Base-by-base conservation (phyloP, 1,140 invertebrate species). In the Drosophila lacertosa region DNA sequence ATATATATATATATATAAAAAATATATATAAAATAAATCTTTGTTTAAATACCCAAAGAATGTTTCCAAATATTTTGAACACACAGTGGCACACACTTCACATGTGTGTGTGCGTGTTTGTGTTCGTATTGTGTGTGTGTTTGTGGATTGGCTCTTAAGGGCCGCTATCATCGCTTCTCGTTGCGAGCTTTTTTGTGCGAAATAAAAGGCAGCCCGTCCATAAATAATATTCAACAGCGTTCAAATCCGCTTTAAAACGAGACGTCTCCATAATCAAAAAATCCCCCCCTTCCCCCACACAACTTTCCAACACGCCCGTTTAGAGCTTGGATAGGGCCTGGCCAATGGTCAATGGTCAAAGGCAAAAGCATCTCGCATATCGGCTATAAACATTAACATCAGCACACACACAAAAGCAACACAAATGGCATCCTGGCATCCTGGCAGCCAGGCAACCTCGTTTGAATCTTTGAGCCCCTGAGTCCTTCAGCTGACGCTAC, bases 31-130 rank as follows among this genome's bases (percentile, higher is more conserved):
- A 84, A 86, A 84, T 84, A 84, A 84, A 84, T 86, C 81, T 84
- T 86, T 84, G 81, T 84, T 84, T 84, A 84, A 84, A 84, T 84
- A 84, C 81, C 81, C 81, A 75, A 84, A 81, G 77, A 84, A 84
- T 84, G 81, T 84, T 84, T 67, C 80, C 72, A 84, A 84, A 84
- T 84, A 84, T 84, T 79, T 83, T 77, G 32, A 68, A 67, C 62
- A 47, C 59, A 55, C 59, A 62, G 22, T 39, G 50, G 62, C 60
- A 54, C 35, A 63, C 50, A 59, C 6, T 9, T 18, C 50, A 35
- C 40, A 50, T 42, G 35, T 11, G 26, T 26, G 16, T 51, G 10
- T 29, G 29, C 62, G n/a, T n/a, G n/a, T n/a, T n/a, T n/a, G n/a
- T n/a, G n/a, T n/a, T n/a, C n/a, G n/a, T n/a, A n/a, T n/a, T n/a